Evolutionary conservation across 2,113 vertebrate species (phyloP).

Genomic region (Aptenodytes forsteri): DNA sequence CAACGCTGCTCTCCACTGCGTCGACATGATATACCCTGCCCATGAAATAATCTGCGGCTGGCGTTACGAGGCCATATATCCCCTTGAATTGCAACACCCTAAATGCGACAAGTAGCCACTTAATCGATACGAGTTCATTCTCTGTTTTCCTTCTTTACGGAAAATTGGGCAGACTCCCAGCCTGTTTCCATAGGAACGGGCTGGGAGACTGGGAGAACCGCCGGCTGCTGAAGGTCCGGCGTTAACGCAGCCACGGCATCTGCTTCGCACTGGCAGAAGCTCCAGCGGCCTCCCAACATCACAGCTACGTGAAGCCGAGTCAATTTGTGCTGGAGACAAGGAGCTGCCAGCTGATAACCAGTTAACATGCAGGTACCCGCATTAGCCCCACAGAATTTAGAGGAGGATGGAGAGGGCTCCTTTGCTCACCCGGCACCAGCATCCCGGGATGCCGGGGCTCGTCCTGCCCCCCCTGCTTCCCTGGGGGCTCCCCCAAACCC

Average conservation of each 20-base stretch:
- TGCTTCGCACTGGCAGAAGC: neutral
- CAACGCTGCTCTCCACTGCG: rapidly evolving
- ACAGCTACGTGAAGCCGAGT: rapidly evolving
- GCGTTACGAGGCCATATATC: neutral
- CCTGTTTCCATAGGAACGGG: neutral
- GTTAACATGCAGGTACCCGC: neutral
- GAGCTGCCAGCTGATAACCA: neutral
- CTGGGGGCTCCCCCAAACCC: neutral
- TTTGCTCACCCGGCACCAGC: neutral
- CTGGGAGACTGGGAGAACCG: neutral
- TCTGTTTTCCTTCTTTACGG: neutral
- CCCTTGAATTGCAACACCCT: neutral
- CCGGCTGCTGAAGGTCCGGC: neutral
- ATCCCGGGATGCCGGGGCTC: neutral
- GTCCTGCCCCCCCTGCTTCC: neutral
- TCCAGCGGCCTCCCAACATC: neutral
- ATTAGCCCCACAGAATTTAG: neutral
- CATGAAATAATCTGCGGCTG: neutral
- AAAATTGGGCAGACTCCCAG: neutral
- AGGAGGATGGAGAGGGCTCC: neutral
- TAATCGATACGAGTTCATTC: neutral
- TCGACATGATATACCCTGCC: neutral
- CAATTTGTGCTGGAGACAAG: neutral
- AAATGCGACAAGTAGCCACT: neutral
- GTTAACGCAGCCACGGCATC: neutral